A percentile compares a stretch with the other conserved stretches of the same genome.
phyloP scores from a whole-genome alignment of 2,113 vertebrate genomes.

The Opisthocomus hoazin region DNA sequence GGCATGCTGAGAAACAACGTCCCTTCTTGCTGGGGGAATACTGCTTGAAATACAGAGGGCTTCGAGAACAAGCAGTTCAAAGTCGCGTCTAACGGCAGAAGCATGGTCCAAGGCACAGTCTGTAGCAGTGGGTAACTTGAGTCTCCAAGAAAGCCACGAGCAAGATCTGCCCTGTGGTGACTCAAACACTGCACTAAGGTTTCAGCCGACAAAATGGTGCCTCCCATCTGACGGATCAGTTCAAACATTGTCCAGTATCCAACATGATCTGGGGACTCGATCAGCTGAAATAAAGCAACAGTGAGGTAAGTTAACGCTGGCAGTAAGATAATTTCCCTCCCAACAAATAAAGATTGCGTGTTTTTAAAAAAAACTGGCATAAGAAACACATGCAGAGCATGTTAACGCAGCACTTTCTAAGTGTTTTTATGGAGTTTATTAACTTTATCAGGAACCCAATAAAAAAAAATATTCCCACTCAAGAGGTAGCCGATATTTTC shows the following conservation, averaged over 20 bases:
- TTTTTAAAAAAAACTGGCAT: not conserved
- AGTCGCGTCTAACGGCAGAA: slow-evolving; percentile 73
- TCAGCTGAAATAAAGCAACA: slow-evolving; percentile 67
- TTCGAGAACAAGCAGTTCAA: slow-evolving; percentile 77
- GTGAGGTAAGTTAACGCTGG: not conserved
- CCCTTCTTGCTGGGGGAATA: slow-evolving; percentile 76
- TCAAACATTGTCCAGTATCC: slow-evolving; percentile 80
- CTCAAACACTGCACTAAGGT: slow-evolving; percentile 46
- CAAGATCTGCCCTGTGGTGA: not conserved
- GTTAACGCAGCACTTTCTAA: not conserved
- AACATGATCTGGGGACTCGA: slow-evolving; percentile 71
- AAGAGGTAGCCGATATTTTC: not conserved
- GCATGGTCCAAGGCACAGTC: slow-evolving; percentile 18
- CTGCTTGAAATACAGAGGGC: slow-evolving; percentile 63
- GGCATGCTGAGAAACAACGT: slow-evolving; percentile 64
- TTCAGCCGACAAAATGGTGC: slow-evolving; percentile 79
- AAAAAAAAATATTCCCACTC: not conserved
- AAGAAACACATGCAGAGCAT: fast-evolving
- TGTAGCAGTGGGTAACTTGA: not conserved
- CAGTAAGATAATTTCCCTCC: not conserved
- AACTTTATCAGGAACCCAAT: not conserved
- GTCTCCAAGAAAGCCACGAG: not conserved
- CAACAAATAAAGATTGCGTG: fast-evolving
- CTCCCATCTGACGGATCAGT: slow-evolving; percentile 71
- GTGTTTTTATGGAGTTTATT: not conserved